Base-by-base conservation (phyloP, 1,140 invertebrate species). In the Drosophila malerkotliana region DNA sequence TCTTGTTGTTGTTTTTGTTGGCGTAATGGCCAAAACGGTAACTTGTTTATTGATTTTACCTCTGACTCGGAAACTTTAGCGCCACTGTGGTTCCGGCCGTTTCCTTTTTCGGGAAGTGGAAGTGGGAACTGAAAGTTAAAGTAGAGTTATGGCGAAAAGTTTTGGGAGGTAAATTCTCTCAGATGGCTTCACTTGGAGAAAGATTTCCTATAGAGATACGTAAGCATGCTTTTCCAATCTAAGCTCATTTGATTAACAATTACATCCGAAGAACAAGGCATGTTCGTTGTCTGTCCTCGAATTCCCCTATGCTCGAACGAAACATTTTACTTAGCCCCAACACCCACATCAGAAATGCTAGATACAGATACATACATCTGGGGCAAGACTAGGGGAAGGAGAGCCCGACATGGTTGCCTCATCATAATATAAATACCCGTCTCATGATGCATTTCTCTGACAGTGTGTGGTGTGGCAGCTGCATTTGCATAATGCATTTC, bases 401-500 rank as follows among this genome's bases (percentile, higher is more conserved):
- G 32, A 34, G 9, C 4, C 47, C 28, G 34, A 44, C 59, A 37
- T 18, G 49, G 67, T 71, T 59, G 55, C 66, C 66, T 69, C 66
- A 69, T 69, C 66, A 67, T 67, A 69, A 71, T 60, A 39, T 47
- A 72, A 72, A 72, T 72, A 72, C 67, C 60, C 68, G 71, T 47
- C 34, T 64, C 63, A 52, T 67, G 63, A 67, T 67, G 63, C 63
- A 67, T 67, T 64, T 67, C 60, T 67, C 47, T 41, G 52, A 59
- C 58, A 63, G 58, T 49, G 4, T 10, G 8, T 18, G 71, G 47
- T 52, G 49, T 37, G 77, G 79, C 66, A 61, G 81, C 72, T 77
- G 80, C 80, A 84, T 84, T 85, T 84, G 81, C 80, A 84, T 84
- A 85, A 85, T 85, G 60, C 77, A 63, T 63, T 73, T 55, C 71